Evolutionary conservation across 2,113 vertebrate genomes (phyloP).

Genomic region (Campylomormyrus tamandua): DNA sequence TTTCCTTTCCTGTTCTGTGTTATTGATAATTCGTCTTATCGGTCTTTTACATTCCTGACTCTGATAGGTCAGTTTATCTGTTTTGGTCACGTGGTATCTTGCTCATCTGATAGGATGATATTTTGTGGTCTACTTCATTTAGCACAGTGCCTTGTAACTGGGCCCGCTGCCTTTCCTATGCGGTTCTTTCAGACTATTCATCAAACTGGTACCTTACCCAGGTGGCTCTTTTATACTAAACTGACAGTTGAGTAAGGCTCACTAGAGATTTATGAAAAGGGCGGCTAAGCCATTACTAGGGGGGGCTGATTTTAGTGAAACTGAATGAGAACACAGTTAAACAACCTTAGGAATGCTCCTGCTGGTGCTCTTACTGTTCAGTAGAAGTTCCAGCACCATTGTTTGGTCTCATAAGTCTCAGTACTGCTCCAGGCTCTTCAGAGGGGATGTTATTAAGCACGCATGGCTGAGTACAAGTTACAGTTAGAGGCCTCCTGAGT

Average conservation of each 20-base stretch:
- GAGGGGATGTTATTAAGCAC: not conserved
- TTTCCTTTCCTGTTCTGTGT: not conserved
- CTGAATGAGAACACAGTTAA: not conserved
- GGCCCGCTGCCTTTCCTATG: not conserved
- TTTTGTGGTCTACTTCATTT: not conserved
- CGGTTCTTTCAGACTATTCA: no score
- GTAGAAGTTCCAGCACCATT: not conserved
- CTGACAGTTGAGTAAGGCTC: not conserved
- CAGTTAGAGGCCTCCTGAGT: not conserved
- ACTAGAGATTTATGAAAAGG: not conserved
- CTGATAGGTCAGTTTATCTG: not conserved
- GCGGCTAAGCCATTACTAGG: not conserved
- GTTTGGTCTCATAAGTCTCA: not conserved
- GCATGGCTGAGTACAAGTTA: not conserved
- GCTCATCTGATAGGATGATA: not conserved
- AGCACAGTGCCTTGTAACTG: not conserved
- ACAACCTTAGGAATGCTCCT: not conserved
- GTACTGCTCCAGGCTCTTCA: not conserved
- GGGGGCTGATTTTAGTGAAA: not conserved
- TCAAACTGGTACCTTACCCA: no score
- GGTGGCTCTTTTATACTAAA: not conserved
- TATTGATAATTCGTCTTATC: not conserved
- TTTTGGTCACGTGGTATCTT: not conserved
- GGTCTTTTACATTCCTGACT: not conserved
- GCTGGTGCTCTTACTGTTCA: not conserved